phyloP scores from a whole-genome alignment of 35 echinoderm and acorn worm genomes.

The Ophioderma brevispina region DNA sequence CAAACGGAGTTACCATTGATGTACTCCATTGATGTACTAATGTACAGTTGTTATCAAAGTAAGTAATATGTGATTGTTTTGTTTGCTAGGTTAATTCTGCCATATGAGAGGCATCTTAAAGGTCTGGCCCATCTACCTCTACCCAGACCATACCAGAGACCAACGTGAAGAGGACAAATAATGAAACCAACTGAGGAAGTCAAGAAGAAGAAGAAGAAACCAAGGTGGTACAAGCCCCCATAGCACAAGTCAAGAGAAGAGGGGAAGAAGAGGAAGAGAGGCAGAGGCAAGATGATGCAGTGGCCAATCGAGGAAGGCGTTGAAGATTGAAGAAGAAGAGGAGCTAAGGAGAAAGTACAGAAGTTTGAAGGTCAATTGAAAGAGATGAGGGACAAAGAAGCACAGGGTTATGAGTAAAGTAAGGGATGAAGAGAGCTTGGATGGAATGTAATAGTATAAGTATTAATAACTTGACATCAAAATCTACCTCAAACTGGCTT shows the following conservation, averaged over 20 bases:
- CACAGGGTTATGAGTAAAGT: too few relatives aligned
- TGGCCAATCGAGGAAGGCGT: too few relatives aligned
- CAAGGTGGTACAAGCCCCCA: too few relatives aligned
- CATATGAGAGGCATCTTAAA: conserved; percentile 75
- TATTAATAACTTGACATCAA: too few relatives aligned
- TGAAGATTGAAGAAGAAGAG: conserved; percentile 50
- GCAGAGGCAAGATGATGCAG: too few relatives aligned
- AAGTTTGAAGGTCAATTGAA: conserved; percentile 66
- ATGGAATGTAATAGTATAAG: too few relatives aligned
- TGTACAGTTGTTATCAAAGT: too few relatives aligned
- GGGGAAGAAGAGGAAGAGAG: neutral
- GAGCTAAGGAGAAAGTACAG: conserved; percentile 56
- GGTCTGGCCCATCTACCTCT: conserved; percentile 19
- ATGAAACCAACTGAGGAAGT: neutral
- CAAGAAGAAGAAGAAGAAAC: conserved; percentile 6
- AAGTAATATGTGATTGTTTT: too few relatives aligned
- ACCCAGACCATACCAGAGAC: neutral
- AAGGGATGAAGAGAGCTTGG: too few relatives aligned
- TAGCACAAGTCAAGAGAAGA: neutral
- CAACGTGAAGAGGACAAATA: conserved; percentile 37
- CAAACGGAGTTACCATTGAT: too few relatives aligned
- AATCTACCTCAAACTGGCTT: too few relatives aligned
- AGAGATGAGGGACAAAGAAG: conserved; percentile 51
- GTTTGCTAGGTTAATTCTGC: conserved; percentile 63
- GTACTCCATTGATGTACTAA: too few relatives aligned